These are phyloP conservation scores for Rhinolophus sinicus DNA, from an alignment of 2,113 vertebrate genomes.

Conservation along the genomic window DNA sequence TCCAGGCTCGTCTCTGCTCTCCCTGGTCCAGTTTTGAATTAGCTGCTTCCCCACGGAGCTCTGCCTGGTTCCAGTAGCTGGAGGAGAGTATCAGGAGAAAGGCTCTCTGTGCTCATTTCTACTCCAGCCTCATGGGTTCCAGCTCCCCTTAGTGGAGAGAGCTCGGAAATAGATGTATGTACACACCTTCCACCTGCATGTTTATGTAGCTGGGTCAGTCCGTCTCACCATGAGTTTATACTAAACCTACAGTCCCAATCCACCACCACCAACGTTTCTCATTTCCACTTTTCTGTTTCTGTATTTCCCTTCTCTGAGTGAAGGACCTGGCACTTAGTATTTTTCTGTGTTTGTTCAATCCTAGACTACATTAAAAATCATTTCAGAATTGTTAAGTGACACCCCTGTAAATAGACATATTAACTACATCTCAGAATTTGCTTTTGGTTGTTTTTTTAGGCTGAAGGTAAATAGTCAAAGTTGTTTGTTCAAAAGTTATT, in stretches of 20 bases:
- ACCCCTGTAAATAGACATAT: background rate
- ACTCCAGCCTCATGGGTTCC: too few species aligned
- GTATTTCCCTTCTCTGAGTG: background rate
- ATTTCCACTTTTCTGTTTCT: background rate
- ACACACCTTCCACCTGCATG: background rate
- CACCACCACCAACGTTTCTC: background rate
- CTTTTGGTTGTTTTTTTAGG: background rate
- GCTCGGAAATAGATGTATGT: background rate
- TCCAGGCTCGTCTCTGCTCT: background rate
- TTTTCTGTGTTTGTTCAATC: background rate
- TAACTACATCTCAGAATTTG: background rate
- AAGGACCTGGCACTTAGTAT: background rate
- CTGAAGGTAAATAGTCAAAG: background rate
- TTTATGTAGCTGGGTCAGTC: background rate
- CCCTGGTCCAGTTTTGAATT: background rate
- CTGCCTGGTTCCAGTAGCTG: background rate
- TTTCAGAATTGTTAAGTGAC: background rate
- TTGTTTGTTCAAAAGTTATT: background rate
- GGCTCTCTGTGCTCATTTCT: background rate
- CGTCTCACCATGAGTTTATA: background rate
- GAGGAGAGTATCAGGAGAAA: background rate
- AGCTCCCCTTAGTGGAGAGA: background rate
- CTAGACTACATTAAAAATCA: background rate
- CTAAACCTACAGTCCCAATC: background rate
- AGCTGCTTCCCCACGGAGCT: background rate